Conservation (phyloP, 2,113 vertebrate species). For the Ia io region DNA sequence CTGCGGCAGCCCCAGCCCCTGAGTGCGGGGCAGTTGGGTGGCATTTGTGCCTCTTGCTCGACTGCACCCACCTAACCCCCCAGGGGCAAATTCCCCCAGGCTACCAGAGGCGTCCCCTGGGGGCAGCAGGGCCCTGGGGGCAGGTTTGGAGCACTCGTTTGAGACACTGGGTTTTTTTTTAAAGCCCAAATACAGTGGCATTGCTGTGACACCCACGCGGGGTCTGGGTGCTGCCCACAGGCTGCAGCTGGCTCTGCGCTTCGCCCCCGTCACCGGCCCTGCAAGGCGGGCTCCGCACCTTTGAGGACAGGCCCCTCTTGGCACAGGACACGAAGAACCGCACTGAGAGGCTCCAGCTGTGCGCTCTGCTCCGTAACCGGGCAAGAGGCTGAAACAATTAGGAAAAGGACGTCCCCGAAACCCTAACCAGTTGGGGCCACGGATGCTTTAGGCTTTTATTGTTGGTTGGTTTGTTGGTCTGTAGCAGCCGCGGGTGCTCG, state of each 20-base stretch:
- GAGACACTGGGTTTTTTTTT: not conserved
- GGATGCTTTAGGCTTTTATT: not conserved
- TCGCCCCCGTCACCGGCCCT: not conserved
- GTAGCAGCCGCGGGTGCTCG: not conserved
- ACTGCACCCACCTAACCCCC: not conserved
- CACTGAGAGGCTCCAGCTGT: not conserved
- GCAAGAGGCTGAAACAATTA: slow-evolving; percentile 39
- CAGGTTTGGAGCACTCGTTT: not conserved
- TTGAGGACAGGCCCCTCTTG: not conserved
- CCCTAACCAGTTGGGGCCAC: not conserved
- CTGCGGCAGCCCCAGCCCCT: rapidly evolving
- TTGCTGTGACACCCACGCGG: not conserved
- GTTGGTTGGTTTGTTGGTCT: not conserved
- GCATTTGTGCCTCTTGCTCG: not conserved
- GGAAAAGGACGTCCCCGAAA: slow-evolving; percentile 11
- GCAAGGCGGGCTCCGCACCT: not conserved
- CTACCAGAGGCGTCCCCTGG: not conserved
- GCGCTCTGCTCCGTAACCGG: not conserved
- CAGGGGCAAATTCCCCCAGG: not conserved
- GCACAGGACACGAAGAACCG: not conserved
- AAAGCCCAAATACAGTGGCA: not conserved
- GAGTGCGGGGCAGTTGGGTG: rapidly evolving
- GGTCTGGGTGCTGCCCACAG: not conserved
- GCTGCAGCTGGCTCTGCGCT: not conserved
- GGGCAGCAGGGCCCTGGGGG: not conserved